Evolutionary conservation across 1,140 invertebrate species (phyloP).

Genomic region (Drosophila arawakana): DNA sequence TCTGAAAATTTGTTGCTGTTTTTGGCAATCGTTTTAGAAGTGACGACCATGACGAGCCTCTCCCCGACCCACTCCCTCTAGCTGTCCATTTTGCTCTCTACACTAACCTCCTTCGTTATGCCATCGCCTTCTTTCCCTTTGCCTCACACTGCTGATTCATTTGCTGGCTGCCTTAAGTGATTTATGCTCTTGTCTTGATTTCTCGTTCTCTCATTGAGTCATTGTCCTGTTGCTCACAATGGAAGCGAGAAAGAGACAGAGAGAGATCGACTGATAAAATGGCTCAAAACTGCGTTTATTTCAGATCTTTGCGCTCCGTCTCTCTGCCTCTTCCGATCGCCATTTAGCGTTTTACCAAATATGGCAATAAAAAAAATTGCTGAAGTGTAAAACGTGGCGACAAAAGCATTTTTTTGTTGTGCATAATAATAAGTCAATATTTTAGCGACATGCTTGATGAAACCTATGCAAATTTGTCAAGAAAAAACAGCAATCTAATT

Average conservation of each 20-base stretch:
- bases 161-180: constrained; percentile 32
- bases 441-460: constrained; percentile 35
- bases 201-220: constrained; percentile 49
- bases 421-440: constrained; percentile 66
- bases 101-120: background rate
- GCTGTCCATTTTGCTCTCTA: background rate
- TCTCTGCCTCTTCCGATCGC: constrained; percentile 21
- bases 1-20: constrained; percentile 51
- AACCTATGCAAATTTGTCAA: constrained; percentile 44
- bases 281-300: constrained; percentile 14
- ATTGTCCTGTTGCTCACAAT: constrained; percentile 59
- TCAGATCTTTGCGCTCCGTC: constrained; percentile 28
- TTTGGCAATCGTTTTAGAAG: constrained; percentile 71
- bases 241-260: background rate
- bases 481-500: constrained; percentile 20
- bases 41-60: constrained; percentile 52
- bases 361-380: constrained; percentile 56
- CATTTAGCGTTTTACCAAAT: constrained; percentile 42
- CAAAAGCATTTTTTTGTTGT: constrained; percentile 32
- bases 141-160: constrained; percentile 29
- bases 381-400: constrained; percentile 46
- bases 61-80: background rate
- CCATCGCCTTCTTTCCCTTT: background rate
- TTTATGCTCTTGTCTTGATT: constrained; percentile 25
- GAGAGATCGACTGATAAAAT: constrained; percentile 1